Base-by-base conservation (phyloP, 2,113 vertebrate genomes). In the Nycticryphes semicollaris region DNA sequence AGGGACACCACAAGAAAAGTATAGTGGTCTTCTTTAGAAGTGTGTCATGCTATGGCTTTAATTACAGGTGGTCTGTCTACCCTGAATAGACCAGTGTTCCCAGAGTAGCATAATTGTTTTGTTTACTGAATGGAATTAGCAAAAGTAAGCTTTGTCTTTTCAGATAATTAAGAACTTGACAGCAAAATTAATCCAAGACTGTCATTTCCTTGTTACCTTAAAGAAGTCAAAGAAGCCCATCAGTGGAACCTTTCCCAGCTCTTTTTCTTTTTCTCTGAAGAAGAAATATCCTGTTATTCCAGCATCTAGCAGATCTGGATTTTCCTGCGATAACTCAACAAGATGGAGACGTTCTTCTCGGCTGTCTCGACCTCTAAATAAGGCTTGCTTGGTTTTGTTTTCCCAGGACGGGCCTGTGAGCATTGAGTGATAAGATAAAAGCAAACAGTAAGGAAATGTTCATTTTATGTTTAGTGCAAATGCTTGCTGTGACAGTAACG, bases 151-250 rank as follows among this genome's bases (percentile, higher is more conserved):
- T 17, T 47, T 51, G 43, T 64, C 57, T 86, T 64, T 94, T 87
- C 88, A 66, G 18, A 8, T 88, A 14, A 14, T 24, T 24, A 86
- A 50, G 77, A 81, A 91, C 50, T 31, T 63, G 48, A 81, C 19
- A 67, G 39, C 30, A 90, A 63, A 90, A 84, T 37, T 69, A 66
- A 91, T 54, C 43, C 15, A 51, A 39, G 54, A 84, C 24, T 74
- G 53, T 66, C 75, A 94, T 47, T 83, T 83, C 27, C 93, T 51
- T 69, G 77, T 62, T 97, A 99, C 99, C 98, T 99, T 99, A 94
- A 99, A 99, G 95, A 99, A 99, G 97, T 99, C 99, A 97, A 99
- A 99, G 98, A 99, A 99, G 56, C 99, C 98, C 90, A 99, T 98
- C 39, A 99, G 98, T 5, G 98, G 97, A 30, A 98, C 97, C 96